These are phyloP conservation scores for Semotilus atromaculatus DNA, from an alignment of 2,797 vertebrate genomes.

Conservation along the genomic window DNA sequence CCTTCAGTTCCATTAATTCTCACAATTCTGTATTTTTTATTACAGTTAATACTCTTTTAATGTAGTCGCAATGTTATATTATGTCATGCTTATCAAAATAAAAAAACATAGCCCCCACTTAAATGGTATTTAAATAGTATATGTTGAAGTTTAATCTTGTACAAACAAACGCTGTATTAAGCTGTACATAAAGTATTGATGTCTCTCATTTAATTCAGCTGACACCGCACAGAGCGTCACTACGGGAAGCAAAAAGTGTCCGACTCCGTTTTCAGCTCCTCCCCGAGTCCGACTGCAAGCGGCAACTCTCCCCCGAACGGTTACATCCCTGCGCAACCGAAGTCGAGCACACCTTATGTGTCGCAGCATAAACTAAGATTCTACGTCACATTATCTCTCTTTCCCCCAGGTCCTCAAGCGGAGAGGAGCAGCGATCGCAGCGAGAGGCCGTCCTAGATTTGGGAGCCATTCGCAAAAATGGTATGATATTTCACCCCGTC, in stretches of 20 bases:
- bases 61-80: neutral
- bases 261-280: neutral
- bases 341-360: slow-evolving; percentile 7
- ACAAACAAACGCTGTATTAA: neutral
- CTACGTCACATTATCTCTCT: slow-evolving; percentile 64
- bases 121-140: too few species aligned
- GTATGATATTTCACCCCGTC: slow-evolving; percentile 53
- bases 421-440: slow-evolving; percentile 57
- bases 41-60: neutral
- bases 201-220: neutral
- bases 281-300: neutral
- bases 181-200: neutral
- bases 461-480: slow-evolving; percentile 64
- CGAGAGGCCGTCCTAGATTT: slow-evolving; percentile 53
- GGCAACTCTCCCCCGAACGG: neutral
- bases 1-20: neutral
- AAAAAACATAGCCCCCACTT: neutral
- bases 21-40: neutral
- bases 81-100: neutral
- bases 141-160: too few species aligned
- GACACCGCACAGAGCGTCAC: neutral
- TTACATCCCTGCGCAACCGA: neutral
- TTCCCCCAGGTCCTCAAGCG: slow-evolving; percentile 58
- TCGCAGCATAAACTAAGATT: slow-evolving; percentile 62
- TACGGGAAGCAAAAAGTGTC: neutral